These are phyloP conservation scores for Aproaerema taeniolella DNA, from an alignment of 2,888 invertebrate species.

Conservation along the genomic window DNA sequence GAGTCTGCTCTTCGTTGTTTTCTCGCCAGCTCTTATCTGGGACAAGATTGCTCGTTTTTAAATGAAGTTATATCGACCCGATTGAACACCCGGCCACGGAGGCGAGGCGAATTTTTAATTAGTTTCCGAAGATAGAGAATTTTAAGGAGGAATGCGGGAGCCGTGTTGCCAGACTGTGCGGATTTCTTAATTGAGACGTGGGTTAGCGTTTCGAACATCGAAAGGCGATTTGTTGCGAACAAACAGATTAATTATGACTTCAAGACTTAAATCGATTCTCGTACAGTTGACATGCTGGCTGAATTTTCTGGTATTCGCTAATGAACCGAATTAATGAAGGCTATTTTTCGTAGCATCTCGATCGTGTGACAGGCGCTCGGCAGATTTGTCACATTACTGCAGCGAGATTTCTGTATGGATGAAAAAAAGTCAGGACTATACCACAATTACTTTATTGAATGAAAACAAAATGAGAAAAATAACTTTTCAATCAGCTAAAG, in stretches of 20 bases:
- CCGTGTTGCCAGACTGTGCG: constrained; percentile 57
- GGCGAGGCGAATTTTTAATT: constrained; percentile 76
- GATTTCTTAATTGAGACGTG: constrained; percentile 71
- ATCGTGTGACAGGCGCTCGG: constrained; percentile 43
- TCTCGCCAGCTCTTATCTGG: constrained; percentile 71
- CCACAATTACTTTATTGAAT: neutral
- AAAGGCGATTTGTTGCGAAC: constrained; percentile 60
- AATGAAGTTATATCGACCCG: constrained; percentile 76
- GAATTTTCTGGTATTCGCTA: constrained; percentile 43
- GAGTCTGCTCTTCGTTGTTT: constrained; percentile 72
- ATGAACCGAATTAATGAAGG: constrained; percentile 55
- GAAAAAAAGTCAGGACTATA: constrained; percentile 7
- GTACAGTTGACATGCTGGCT: constrained; percentile 32
- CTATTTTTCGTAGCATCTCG: constrained; percentile 48
- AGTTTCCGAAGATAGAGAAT: constrained; percentile 76
- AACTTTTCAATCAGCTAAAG: neutral
- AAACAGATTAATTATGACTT: constrained; percentile 60
- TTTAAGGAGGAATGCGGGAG: constrained; percentile 69
- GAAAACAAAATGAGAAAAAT: neutral
- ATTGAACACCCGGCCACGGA: constrained; percentile 66
- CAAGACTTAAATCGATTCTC: constrained; percentile 48
- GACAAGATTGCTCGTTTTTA: constrained; percentile 76
- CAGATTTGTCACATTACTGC: constrained; percentile 33
- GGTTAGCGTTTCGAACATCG: constrained; percentile 40
- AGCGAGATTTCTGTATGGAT: constrained; percentile 35